Conservation (phyloP, 2,113 vertebrate genomes). For the Corythornis madagascariensis region DNA sequence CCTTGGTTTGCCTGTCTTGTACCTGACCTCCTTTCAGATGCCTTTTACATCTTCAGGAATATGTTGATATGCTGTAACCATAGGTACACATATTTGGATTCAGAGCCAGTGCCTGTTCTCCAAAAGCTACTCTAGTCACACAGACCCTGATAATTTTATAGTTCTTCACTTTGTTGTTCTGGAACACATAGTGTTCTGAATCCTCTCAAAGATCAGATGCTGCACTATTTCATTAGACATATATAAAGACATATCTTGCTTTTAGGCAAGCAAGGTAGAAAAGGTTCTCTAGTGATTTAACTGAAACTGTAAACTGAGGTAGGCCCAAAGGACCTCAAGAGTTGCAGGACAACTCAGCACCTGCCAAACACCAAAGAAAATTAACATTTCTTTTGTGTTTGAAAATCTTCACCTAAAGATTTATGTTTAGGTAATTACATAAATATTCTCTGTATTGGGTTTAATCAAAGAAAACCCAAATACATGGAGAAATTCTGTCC, state of each 20-base stretch:
- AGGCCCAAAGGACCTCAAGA: not conserved
- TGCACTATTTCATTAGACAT: not conserved
- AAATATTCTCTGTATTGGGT: not conserved
- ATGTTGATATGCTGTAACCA: not conserved
- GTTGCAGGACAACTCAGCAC: not conserved
- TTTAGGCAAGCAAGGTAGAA: not conserved
- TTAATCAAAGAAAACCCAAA: not conserved
- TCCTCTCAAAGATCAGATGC: not conserved
- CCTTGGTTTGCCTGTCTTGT: not conserved
- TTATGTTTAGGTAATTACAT: not conserved
- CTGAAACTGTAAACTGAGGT: not conserved
- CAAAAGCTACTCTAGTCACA: not conserved
- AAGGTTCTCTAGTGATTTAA: not conserved
- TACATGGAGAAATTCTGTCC: not conserved
- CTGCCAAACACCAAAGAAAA: not conserved
- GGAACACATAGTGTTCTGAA: not conserved
- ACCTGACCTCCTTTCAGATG: not conserved
- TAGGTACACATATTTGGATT: not conserved
- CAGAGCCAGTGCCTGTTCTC: not conserved
- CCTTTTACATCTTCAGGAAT: not conserved
- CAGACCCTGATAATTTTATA: not conserved
- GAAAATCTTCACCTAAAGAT: not conserved
- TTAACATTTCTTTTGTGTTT: not conserved
- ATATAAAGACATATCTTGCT: not conserved
- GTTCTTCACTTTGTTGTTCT: not conserved